Evolutionary conservation across 2,113 vertebrate genomes (phyloP).

Genomic region (Anoura caudifer): DNA sequence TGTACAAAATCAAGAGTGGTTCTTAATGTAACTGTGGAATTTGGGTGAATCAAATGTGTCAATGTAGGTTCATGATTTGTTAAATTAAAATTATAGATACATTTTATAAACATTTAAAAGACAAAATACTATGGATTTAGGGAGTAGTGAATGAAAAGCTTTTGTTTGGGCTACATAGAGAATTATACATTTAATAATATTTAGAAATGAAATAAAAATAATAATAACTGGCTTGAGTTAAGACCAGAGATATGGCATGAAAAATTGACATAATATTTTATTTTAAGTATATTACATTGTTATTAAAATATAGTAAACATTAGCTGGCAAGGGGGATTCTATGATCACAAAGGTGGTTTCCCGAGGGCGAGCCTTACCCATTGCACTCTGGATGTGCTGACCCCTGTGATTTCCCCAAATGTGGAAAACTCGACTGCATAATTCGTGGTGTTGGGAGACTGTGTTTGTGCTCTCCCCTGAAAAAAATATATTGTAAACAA

Average conservation of each 20-base stretch:
- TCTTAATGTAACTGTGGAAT: background rate
- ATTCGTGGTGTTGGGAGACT: too few relatives aligned
- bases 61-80: background rate
- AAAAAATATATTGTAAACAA: background rate
- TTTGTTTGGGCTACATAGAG: background rate
- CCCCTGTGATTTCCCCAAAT: too few relatives aligned
- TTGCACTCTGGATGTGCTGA: too few relatives aligned
- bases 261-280: background rate
- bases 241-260: background rate
- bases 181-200: background rate
- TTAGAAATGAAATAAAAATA: background rate
- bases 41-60: background rate
- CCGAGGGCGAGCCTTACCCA: too few relatives aligned
- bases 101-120: background rate
- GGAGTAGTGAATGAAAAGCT: background rate
- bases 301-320: background rate
- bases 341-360: too few relatives aligned
- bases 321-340: too few relatives aligned
- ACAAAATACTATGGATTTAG: background rate
- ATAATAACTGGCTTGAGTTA: background rate
- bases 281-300: background rate
- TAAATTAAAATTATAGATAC: background rate
- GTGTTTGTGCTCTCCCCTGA: too few relatives aligned
- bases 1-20: background rate
- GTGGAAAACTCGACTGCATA: too few relatives aligned